A percentile compares a stretch with the other conserved stretches of the same genome.
These are phyloP conservation scores for Formica aserva DNA, from an alignment of 2,888 invertebrate genomes.

Conservation along the genomic window DNA sequence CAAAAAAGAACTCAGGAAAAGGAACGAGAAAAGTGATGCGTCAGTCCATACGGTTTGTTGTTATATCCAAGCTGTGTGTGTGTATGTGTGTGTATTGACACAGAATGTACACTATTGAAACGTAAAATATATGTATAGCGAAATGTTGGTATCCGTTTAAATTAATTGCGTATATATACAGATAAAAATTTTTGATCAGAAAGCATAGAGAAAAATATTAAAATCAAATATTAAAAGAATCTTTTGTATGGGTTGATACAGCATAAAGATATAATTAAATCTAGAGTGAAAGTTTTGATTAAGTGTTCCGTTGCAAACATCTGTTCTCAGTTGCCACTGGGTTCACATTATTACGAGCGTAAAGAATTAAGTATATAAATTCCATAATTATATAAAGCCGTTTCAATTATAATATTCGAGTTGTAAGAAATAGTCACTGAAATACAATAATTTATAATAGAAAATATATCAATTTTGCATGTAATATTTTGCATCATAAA, in stretches of 20 bases:
- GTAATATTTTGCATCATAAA: no score
- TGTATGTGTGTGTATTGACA: background rate
- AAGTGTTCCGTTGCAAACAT: background rate
- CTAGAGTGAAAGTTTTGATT: background rate
- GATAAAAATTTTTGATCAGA: background rate
- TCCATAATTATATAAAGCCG: no score
- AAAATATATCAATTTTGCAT: no score
- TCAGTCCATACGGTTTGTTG: background rate
- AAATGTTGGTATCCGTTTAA: background rate
- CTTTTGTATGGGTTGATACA: background rate
- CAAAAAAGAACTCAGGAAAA: conserved; percentile 25
- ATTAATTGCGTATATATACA: background rate
- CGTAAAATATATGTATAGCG: background rate
- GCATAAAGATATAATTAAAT: background rate
- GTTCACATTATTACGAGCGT: no score
- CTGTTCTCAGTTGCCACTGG: no score
- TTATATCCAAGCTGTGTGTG: background rate
- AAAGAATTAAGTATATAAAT: no score
- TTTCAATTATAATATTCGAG: no score
- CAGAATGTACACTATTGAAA: background rate
- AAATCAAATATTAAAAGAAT: no score
- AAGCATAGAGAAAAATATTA: background rate
- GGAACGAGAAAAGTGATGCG: background rate
- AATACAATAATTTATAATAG: no score
- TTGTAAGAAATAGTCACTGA: no score